These are phyloP conservation scores for Notodonta dromedarius DNA, from an alignment of 2,888 invertebrate genomes.

Conservation along the genomic window DNA sequence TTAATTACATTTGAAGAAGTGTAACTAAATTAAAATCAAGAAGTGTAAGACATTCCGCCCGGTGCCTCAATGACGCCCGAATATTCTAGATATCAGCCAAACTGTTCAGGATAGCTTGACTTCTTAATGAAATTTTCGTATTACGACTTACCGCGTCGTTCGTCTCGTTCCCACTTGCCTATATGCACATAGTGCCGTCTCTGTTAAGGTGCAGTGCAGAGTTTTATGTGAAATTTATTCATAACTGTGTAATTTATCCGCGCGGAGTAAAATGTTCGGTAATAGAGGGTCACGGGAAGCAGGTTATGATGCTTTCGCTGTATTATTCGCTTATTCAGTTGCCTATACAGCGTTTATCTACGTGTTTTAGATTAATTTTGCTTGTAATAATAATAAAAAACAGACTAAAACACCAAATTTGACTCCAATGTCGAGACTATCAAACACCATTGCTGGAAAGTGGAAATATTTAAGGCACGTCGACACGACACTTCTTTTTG, in stretches of 20 bases:
- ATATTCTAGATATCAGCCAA: conserved; percentile 79
- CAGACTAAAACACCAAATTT: too few relatives aligned
- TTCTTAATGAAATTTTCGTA: conserved; percentile 84
- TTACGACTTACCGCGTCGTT: conserved; percentile 66
- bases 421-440: too few relatives aligned
- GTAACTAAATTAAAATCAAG: conserved; percentile 67
- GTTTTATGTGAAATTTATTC: conserved; percentile 85
- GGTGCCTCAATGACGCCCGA: conserved; percentile 73
- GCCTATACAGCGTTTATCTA: conserved; percentile 56
- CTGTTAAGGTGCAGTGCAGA: conserved; percentile 81
- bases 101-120: conserved; percentile 75
- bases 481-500: too few relatives aligned
- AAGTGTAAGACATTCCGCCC: conserved; percentile 67
- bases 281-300: conserved; percentile 52
- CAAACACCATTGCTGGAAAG: too few relatives aligned
- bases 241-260: conserved; percentile 84
- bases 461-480: too few relatives aligned
- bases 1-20: conserved; percentile 34
- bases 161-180: conserved; percentile 45
- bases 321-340: conserved; percentile 72
- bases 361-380: conserved; percentile 47
- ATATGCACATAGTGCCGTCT: conserved; percentile 49
- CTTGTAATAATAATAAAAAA: background rate
- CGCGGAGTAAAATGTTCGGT: conserved; percentile 76
- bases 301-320: conserved; percentile 62